Conservation (phyloP, 2,113 vertebrate genomes). For the Elaphurus davidianus region DNA sequence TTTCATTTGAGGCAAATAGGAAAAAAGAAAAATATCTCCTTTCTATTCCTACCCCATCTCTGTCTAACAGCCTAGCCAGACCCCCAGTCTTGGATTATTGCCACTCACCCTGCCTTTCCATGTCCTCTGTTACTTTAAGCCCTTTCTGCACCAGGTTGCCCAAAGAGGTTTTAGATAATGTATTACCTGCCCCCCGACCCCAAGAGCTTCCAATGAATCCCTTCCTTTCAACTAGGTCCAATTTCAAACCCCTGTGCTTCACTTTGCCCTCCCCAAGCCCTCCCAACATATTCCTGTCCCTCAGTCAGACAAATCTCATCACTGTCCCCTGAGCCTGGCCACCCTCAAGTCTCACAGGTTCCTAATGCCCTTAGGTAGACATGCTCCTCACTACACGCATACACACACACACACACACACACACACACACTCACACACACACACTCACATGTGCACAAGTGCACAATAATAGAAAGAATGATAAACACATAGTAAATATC, state of each 20-base stretch:
- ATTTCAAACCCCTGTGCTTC: neutral
- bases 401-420: neutral
- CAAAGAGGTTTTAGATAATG: neutral
- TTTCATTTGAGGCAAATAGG: constrained; percentile 45
- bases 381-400: neutral
- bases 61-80: neutral
- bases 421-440: neutral
- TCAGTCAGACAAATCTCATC: neutral
- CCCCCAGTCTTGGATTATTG: neutral
- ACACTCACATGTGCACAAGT: neutral
- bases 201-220: neutral
- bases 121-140: neutral
- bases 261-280: neutral
- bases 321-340: neutral
- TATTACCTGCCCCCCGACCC: neutral
- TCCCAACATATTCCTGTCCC: neutral
- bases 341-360: neutral
- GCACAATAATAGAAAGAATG: neutral
- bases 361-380: neutral
- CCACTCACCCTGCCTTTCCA: neutral
- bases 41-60: neutral
- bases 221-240: neutral
- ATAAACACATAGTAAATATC: neutral
- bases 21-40: constrained; percentile 40
- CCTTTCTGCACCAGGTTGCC: neutral